Conservation (phyloP, 2,888 invertebrate genomes). For the Hesperia comma region DNA sequence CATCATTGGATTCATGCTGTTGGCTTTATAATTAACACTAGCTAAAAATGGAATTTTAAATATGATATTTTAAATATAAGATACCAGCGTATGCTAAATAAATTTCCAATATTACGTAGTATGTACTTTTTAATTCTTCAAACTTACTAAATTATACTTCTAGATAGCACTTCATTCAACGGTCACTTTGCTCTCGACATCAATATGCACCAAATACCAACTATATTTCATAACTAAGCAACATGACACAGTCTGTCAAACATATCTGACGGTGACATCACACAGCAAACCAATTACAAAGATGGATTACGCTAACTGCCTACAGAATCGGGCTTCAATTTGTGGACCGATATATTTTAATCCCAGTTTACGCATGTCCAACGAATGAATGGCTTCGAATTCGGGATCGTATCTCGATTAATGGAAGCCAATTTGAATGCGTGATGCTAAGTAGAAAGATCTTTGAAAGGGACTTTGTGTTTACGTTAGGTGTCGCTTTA, state of each 20-base stretch:
- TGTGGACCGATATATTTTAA: conserved; percentile 76
- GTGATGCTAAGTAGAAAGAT: conserved; percentile 32
- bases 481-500: conserved; percentile 25
- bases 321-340: conserved; percentile 71
- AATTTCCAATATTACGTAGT: no score
- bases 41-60: no score
- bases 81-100: no score
- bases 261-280: conserved; percentile 44
- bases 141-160: no score
- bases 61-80: no score
- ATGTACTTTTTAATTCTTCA: no score
- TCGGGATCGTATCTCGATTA: conserved; percentile 54
- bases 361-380: conserved; percentile 70
- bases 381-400: conserved; percentile 61
- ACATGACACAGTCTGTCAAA: conserved; percentile 20
- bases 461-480: conserved; percentile 31
- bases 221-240: conserved; percentile 6
- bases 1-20: no score
- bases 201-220: no score
- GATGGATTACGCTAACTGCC: conserved; percentile 71
- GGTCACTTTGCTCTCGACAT: no score
- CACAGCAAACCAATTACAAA: conserved; percentile 72
- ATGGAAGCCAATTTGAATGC: conserved; percentile 53
- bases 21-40: no score
- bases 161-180: no score